Evolutionary conservation across 2,797 vertebrate genomes (phyloP), one percentile per base, ranked within the genome.

Genomic region (Urophycis tenuis): DNA sequence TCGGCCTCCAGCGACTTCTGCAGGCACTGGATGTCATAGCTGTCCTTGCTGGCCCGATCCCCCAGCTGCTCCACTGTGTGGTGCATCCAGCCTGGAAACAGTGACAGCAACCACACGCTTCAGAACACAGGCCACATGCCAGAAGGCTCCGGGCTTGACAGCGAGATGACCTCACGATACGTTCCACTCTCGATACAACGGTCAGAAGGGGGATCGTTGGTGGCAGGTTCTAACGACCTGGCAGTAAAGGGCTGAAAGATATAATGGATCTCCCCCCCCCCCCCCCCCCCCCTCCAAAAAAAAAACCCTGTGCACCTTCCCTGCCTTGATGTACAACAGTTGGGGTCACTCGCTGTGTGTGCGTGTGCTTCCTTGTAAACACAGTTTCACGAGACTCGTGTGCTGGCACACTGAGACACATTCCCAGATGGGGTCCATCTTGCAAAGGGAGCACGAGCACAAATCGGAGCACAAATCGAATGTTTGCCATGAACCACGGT

Each of bases 21-120:
- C 82, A 96, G 95, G 95, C 95, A 96, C 79, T 96, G 95, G 92
- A 96, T 96, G 92, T 95, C 95, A 91, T 94, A 95, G 86, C 93
- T 95, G 93, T 94, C 94, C 91, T 96, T 96, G 87, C 93, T 93
- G 85, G 94, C 91, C 90, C 95, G 95, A 89, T 96, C 95, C 92
- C 95, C 95, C 85, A 96, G 88, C 84, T 95, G 95, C 90, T 96
- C 95, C 81, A 95, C 94, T 76, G 95, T 96, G 89, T 96, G 95
- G 94, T 96, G 95, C 95, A 96, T 96, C 95, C 95, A 96, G 91
- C 95, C 95, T 96, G 87, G 25, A 30, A n/a, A 41, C n/a, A 5
- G 32, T 32, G 12, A 53, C 49, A 45, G 15, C 45, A 53, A 53
- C 45, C 19, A 53, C 45, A 64, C 53, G 11, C 53, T 1, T 64